phyloP scores from a whole-genome alignment of 1,140 invertebrate species.

The Bombus picipes region DNA sequence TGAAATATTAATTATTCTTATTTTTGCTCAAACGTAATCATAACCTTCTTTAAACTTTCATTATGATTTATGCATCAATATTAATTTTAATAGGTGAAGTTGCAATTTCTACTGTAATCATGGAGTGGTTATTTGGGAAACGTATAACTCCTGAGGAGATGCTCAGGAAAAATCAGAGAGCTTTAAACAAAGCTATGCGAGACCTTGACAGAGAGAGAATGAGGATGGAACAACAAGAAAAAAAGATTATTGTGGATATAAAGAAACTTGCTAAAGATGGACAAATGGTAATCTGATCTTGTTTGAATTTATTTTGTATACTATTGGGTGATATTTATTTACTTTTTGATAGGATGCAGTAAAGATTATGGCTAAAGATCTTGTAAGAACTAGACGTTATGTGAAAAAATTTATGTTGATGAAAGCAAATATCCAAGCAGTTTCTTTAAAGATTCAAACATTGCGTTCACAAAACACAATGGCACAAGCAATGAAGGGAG shows the following conservation, averaged over 20 bases:
- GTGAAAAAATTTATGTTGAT: slow-evolving; percentile 99
- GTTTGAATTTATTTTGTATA: background rate
- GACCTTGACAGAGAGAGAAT: slow-evolving; percentile 96
- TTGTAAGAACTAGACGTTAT: slow-evolving; percentile 97
- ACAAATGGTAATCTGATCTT: slow-evolving; percentile 93
- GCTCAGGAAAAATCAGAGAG: slow-evolving; percentile 98
- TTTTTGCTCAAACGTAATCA: background rate
- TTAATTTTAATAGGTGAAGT: background rate
- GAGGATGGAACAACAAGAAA: slow-evolving; percentile 99
- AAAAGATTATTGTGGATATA: slow-evolving; percentile 99
- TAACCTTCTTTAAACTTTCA: background rate
- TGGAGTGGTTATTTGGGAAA: slow-evolving; percentile 99
- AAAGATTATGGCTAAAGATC: slow-evolving; percentile 99
- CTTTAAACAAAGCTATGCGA: slow-evolving; percentile 99
- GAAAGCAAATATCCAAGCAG: slow-evolving; percentile 99
- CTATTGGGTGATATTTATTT: slow-evolving; percentile 25
- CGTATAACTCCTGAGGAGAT: slow-evolving; percentile 98
- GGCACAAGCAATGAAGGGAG: slow-evolving; percentile 99
- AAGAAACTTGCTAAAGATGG: slow-evolving; percentile 99
- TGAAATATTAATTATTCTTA: background rate
- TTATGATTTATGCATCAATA: background rate
- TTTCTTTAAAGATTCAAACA: slow-evolving; percentile 99
- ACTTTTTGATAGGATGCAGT: slow-evolving; percentile 92
- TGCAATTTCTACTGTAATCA: slow-evolving; percentile 73
- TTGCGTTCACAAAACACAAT: slow-evolving; percentile 99